Conservation (phyloP, 2,113 vertebrate species). For the Hyperoodon ampullatus region DNA sequence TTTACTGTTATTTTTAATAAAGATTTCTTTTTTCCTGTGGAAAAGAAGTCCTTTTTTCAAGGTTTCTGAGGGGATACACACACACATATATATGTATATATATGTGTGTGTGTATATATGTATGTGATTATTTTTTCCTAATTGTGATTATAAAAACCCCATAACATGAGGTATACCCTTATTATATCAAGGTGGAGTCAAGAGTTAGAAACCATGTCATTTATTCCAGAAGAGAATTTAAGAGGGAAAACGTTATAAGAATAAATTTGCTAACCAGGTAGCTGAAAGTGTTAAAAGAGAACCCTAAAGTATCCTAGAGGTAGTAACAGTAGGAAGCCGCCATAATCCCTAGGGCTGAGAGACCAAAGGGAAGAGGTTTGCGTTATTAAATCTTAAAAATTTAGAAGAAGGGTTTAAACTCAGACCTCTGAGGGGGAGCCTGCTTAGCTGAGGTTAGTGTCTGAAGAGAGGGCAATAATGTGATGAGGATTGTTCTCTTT, state of each 20-base stretch:
- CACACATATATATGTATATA: neutral
- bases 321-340: neutral
- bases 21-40: neutral
- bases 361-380: neutral
- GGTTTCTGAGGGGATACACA: neutral
- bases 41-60: neutral
- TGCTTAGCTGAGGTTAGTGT: neutral
- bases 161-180: neutral
- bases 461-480: neutral
- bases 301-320: neutral
- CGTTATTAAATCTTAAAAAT: neutral
- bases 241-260: neutral
- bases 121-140: neutral
- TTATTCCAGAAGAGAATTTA: conserved; percentile 11
- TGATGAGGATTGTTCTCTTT: neutral
- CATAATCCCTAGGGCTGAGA: neutral
- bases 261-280: neutral
- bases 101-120: neutral
- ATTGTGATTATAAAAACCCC: neutral
- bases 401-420: neutral
- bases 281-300: neutral
- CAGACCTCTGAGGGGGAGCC: neutral
- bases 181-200: neutral
- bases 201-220: neutral
- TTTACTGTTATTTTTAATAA: neutral